Conservation (phyloP, 2,797 vertebrate genomes). For the Lepidocolaptes lacrymiger region DNA sequence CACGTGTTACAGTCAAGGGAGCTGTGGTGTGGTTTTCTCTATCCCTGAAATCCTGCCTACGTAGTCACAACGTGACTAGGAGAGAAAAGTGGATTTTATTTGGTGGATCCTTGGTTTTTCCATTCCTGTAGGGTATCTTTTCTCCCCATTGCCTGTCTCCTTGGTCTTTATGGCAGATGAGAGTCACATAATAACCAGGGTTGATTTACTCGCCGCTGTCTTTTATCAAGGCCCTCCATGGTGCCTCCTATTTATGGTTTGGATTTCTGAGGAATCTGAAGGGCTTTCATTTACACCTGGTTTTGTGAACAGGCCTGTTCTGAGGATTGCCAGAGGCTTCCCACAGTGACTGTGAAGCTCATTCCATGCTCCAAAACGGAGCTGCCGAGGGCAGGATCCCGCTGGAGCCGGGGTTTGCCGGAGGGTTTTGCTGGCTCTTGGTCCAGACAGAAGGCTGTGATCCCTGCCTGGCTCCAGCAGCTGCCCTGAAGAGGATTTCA, state of each 20-base stretch:
- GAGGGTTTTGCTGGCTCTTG: neutral
- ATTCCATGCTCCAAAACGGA: accelerated
- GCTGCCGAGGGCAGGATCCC: neutral
- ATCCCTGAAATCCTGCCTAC: neutral
- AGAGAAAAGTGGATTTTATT: neutral
- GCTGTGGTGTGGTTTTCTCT: accelerated
- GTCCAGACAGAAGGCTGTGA: neutral
- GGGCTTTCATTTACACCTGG: neutral
- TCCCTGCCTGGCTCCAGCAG: neutral
- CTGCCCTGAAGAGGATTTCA: neutral
- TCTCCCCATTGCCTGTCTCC: neutral
- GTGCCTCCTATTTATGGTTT: neutral
- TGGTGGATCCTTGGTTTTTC: neutral
- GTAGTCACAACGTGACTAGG: neutral
- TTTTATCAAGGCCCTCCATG: neutral
- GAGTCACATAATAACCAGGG: neutral
- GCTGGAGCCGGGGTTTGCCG: accelerated
- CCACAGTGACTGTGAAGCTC: neutral
- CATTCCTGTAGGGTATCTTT: neutral
- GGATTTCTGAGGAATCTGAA: neutral
- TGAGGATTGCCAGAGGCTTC: neutral
- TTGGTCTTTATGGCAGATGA: neutral
- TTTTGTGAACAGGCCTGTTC: neutral
- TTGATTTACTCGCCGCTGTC: neutral
- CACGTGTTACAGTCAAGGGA: accelerated